These are phyloP conservation scores for Stenurella melanura DNA, from an alignment of 2,888 invertebrate species.

Conservation along the genomic window DNA sequence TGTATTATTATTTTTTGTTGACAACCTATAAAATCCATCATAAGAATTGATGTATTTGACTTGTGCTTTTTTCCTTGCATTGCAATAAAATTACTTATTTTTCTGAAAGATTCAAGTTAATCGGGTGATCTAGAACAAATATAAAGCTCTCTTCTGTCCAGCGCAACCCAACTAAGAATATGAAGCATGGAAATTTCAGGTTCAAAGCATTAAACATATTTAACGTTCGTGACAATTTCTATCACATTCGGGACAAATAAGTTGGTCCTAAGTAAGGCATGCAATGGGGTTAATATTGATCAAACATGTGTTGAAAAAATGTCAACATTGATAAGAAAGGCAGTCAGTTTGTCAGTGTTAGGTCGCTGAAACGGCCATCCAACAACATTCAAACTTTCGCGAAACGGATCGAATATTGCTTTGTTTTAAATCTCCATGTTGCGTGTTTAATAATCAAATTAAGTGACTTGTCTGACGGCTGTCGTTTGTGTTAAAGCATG, in stretches of 20 bases:
- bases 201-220: neutral
- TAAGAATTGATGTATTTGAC: too few species aligned
- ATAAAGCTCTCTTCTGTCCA: too few species aligned
- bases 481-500: constrained; percentile 60
- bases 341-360: constrained; percentile 23
- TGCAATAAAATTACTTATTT: too few species aligned
- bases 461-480: constrained; percentile 61
- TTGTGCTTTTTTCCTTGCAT: too few species aligned
- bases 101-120: too few species aligned
- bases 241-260: constrained; percentile 32
- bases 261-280: constrained; percentile 32
- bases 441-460: constrained; percentile 60
- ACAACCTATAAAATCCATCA: too few species aligned
- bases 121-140: too few species aligned
- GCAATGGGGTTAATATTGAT: constrained; percentile 60
- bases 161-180: too few species aligned
- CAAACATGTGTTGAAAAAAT: constrained; percentile 66
- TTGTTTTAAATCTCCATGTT: constrained; percentile 58
- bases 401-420: constrained; percentile 52
- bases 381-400: constrained; percentile 42
- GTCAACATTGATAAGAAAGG: constrained; percentile 63
- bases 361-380: constrained; percentile 23
- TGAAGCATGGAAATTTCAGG: neutral
- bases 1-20: too few species aligned
- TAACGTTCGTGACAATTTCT: constrained; percentile 33